Evolutionary conservation across 2,113 vertebrate species (phyloP), one percentile per base, ranked within the genome.

Genomic region (Carassius auratus): DNA sequence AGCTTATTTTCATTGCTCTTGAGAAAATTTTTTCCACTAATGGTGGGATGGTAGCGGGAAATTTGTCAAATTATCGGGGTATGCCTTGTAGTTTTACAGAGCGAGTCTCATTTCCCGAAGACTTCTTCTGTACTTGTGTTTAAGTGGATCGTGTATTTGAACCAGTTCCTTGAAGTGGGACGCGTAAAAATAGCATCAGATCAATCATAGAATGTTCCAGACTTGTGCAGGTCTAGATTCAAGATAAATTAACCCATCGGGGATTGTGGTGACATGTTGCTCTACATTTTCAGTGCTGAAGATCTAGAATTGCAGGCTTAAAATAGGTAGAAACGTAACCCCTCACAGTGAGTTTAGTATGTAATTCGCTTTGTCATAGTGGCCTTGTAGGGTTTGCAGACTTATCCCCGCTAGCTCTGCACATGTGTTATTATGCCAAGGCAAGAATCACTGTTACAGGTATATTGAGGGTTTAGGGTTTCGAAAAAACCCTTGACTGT

Each of bases 161-260:
- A 91, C 91, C 90, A 90, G 93, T 93, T 91, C 88, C 68, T 79
- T 83, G 33, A 95, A 95, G 92, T 95, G 94, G 95, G 95, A 91
- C 93, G 76, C 55, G 88, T 94, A 95, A 94, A 95, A 95, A 95
- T 95, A 95, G 93, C 85, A 87, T 77, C 88, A 89, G 93, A 95
- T 94, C 95, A 94, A 94, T 94, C 92, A 90, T 87, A 87, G 91
- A 94, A 92, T 92, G 91, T 93, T 91, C 87, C 80, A 12, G 88
- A 88, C 91, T 90, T 88, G 88, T 74, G 74, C 90, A 90, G 89
- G 89, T 93, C 92, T 93, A 88, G 85, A 93, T 95, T 93, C 93
- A 91, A 92, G 92, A 91, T 93, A 92, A 83, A 36, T 19, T 80
- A 92, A 91, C 57, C 93, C 92, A 92, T 87, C 86, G 83, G 93